Evolutionary conservation across 2,888 invertebrate genomes (phyloP).

Genomic region (Cosmorhoe ocellata): DNA sequence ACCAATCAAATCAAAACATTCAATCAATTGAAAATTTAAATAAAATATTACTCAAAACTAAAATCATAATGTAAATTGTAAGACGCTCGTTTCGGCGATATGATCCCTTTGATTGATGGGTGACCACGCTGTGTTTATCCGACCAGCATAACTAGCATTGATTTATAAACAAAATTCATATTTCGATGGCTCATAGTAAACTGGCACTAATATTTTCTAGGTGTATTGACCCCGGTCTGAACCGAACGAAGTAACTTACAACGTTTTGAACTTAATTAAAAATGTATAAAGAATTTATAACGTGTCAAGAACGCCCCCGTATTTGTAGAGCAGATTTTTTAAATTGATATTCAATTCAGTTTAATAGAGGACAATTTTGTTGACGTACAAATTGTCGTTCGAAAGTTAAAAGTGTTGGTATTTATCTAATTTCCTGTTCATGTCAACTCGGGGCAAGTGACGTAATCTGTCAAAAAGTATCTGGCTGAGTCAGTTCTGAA

Average conservation of each 20-base stretch:
- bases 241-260: conserved; percentile 38
- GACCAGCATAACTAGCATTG: conserved; percentile 42
- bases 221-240: conserved; percentile 72
- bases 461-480: conserved; percentile 13
- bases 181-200: conserved; percentile 47
- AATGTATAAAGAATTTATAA: conserved; percentile 72
- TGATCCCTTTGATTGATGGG: conserved; percentile 82
- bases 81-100: conserved; percentile 74
- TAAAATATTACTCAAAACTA: conserved; percentile 78
- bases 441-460: conserved; percentile 34
- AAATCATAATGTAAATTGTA: conserved; percentile 76
- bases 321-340: conserved; percentile 58
- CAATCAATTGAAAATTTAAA: conserved; percentile 78
- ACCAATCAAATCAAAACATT: conserved; percentile 65
- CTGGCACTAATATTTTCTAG: conserved; percentile 58
- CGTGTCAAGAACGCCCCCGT: conserved; percentile 65
- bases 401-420: conserved; percentile 41
- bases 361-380: conserved; percentile 41
- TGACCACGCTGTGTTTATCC: conserved; percentile 68
- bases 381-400: conserved; percentile 35
- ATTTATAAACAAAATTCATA: conserved; percentile 26
- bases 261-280: conserved; percentile 78
- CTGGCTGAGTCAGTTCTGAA: conserved; percentile 18
- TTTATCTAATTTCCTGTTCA: conserved; percentile 67
- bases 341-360: conserved; percentile 51